phyloP scores from a whole-genome alignment of 92 coral and sea anemone species.

The Phenganax marumi region DNA sequence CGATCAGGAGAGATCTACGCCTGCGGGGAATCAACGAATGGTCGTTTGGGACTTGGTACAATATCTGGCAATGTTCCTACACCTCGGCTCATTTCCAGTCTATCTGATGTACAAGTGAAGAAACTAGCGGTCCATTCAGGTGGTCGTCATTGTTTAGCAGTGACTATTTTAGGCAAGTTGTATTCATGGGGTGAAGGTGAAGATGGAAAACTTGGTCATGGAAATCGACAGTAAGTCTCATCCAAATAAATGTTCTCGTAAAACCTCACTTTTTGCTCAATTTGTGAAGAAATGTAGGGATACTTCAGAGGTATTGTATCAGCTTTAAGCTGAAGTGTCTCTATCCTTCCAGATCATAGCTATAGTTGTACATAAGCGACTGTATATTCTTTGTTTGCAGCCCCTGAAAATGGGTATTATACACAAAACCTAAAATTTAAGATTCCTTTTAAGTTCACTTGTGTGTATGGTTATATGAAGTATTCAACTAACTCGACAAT shows the following conservation, averaged over 20 bases:
- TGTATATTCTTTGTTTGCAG: too few species aligned
- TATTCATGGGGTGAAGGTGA: constrained; percentile 99
- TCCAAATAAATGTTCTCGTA: neutral
- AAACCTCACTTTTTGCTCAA: too few species aligned
- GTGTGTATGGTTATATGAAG: neutral
- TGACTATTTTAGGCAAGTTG: constrained; percentile 84
- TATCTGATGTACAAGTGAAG: constrained; percentile 72
- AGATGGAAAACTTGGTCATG: constrained; percentile 98
- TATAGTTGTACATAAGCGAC: too few species aligned
- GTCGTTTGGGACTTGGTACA: constrained; percentile 90
- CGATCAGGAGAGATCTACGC: constrained; percentile 77
- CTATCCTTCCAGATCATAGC: too few species aligned
- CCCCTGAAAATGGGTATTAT: too few species aligned
- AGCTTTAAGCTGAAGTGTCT: too few species aligned
- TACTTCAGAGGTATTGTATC: neutral
- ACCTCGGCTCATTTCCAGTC: constrained; percentile 79
- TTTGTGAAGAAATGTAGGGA: neutral
- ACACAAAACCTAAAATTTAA: too few species aligned
- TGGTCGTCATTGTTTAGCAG: constrained; percentile 94
- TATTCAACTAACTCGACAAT: neutral
- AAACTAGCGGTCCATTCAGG: constrained; percentile 95
- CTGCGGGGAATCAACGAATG: constrained; percentile 96
- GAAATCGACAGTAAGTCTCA: constrained; percentile 80
- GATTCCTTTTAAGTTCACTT: too few species aligned
- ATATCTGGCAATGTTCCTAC: constrained; percentile 72